phyloP scores from a whole-genome alignment of 92 coral and sea anemone species.

The Parazoanthus atlanticus region DNA sequence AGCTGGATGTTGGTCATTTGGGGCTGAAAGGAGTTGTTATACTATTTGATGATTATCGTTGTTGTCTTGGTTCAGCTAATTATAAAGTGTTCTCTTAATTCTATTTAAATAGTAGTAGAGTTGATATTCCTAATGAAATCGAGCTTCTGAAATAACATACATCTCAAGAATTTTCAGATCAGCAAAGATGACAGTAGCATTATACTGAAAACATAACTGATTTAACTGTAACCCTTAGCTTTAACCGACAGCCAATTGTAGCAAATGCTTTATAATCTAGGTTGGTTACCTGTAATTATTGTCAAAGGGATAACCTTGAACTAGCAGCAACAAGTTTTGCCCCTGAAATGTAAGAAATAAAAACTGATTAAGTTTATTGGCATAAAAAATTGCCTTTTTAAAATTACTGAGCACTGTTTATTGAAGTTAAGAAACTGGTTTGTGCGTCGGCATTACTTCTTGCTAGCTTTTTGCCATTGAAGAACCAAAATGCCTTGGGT shows the following conservation, averaged over 20 bases:
- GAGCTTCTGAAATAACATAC: too few species aligned
- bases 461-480: too few species aligned
- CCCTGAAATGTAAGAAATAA: neutral
- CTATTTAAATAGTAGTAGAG: neutral
- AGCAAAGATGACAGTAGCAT: neutral
- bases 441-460: too few species aligned
- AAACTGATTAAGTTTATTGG: too few species aligned
- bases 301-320: slow-evolving; percentile 4
- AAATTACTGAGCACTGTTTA: too few species aligned
- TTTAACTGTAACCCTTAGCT: neutral
- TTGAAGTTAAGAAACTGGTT: too few species aligned
- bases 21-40: neutral
- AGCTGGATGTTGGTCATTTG: neutral
- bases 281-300: neutral
- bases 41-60: neutral
- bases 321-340: neutral
- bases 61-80: neutral
- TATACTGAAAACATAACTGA: neutral
- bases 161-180: too few species aligned
- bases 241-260: neutral
- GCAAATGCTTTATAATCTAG: neutral
- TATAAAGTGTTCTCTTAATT: neutral
- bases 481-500: too few species aligned
- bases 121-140: neutral
- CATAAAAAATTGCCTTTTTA: too few species aligned